phyloP scores from a whole-genome alignment of 1,140 invertebrate genomes.

The Yoshiicerus persimilis region DNA sequence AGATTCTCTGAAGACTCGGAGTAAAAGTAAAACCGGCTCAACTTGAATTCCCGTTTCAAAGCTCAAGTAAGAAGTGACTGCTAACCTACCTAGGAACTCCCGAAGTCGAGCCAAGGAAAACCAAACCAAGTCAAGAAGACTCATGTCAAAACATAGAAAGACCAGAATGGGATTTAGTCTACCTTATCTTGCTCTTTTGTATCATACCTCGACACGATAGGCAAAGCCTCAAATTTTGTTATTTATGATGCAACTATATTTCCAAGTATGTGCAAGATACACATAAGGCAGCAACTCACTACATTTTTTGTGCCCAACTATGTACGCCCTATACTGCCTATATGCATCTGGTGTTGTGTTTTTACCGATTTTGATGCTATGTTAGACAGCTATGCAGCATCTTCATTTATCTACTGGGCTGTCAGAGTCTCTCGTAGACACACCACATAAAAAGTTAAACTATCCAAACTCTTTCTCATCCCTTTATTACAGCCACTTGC shows the following conservation, averaged over 20 bases:
- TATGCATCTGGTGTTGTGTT: not conserved
- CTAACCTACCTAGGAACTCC: not conserved
- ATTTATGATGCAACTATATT: not conserved
- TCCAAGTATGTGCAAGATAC: not conserved
- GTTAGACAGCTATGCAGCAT: not conserved
- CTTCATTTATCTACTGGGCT: too few relatives aligned
- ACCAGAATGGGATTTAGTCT: not conserved
- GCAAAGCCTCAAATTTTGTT: not conserved
- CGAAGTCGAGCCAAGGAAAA: not conserved
- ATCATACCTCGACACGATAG: not conserved
- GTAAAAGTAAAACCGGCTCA: not conserved
- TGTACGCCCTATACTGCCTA: too few relatives aligned
- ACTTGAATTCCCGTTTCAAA: not conserved
- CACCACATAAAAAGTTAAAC: too few relatives aligned
- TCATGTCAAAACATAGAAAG: not conserved
- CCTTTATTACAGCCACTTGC: too few relatives aligned
- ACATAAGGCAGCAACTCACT: not conserved
- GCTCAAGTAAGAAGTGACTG: not conserved
- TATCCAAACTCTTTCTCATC: too few relatives aligned
- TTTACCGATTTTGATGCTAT: not conserved
- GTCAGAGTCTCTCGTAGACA: too few relatives aligned
- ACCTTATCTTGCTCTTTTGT: conserved; percentile 1
- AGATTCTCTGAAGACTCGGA: not conserved
- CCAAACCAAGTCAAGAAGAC: conserved; percentile 1
- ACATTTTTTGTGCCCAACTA: not conserved